Conservation (phyloP, 1,140 invertebrate genomes). For the Pectinophora gossypiella region DNA sequence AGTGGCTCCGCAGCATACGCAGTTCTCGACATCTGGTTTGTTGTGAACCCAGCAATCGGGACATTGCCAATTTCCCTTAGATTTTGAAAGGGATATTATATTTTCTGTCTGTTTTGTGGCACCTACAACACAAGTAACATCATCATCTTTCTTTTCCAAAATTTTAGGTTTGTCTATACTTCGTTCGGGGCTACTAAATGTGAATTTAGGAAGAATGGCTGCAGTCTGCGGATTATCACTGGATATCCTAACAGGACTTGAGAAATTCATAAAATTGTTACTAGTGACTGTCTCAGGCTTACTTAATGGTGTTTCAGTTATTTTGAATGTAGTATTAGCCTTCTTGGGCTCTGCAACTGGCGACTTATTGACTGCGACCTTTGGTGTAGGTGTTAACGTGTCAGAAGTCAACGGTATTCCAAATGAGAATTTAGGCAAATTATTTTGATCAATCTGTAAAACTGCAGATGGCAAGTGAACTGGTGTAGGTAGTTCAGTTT, state of each 20-base stretch:
- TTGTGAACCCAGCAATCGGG: constrained; percentile 61
- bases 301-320: constrained; percentile 9
- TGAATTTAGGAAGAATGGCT: constrained; percentile 24
- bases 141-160: constrained; percentile 14
- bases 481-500: constrained; percentile 62
- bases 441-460: constrained; percentile 78
- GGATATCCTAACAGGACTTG: constrained; percentile 34
- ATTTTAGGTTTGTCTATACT: constrained; percentile 18
- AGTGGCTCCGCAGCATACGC: constrained; percentile 49
- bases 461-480: constrained; percentile 77
- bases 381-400: constrained; percentile 10
- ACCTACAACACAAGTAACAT: constrained; percentile 19
- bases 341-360: not conserved
- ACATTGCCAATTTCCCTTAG: constrained; percentile 76
- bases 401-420: constrained; percentile 12
- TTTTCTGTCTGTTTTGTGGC: constrained; percentile 18
- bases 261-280: constrained; percentile 31
- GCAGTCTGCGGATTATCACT: constrained; percentile 13
- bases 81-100: constrained; percentile 18
- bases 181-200: constrained; percentile 32
- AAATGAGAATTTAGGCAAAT: constrained; percentile 46
- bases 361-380: too few relatives aligned
- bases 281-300: constrained; percentile 19
- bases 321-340: too few relatives aligned
- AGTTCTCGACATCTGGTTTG: constrained; percentile 32